Percentiles rank a stretch among this genome's conserved stretches.
Evolutionary conservation across 2,113 vertebrate species (phyloP).

Genomic region (Thermophis baileyi): DNA sequence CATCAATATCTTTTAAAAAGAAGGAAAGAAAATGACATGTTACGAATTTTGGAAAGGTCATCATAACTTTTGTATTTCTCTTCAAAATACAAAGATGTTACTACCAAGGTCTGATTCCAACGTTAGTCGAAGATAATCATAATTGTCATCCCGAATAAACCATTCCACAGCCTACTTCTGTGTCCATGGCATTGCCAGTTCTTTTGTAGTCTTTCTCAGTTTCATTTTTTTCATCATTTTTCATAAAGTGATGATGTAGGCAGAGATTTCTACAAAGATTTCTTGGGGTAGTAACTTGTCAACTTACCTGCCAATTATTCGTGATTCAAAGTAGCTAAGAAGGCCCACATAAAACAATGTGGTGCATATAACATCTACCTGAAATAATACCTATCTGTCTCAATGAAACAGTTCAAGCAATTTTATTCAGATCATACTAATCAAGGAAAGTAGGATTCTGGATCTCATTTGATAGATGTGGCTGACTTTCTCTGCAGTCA

Average conservation of each 20-base stretch:
- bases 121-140: not conserved
- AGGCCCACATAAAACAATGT: not conserved
- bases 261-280: not conserved
- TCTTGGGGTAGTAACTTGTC: not conserved
- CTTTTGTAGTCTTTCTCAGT: not conserved
- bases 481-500: not conserved
- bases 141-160: not conserved
- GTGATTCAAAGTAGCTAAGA: not conserved
- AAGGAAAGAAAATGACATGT: constrained; percentile 2
- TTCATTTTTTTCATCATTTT: not conserved
- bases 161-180: not conserved
- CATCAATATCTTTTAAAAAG: constrained; percentile 83
- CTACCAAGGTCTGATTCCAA: not conserved
- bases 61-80: not conserved
- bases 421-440: not conserved
- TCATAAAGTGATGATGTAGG: not conserved
- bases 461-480: not conserved
- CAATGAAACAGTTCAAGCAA: not conserved
- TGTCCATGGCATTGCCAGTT: not conserved
- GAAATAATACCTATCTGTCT: not conserved
- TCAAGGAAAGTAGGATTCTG: not conserved
- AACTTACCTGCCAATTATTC: not conserved
- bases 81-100: constrained; percentile 1
- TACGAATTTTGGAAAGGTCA: not conserved
- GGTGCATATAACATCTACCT: not conserved